Evolutionary conservation across 2,888 invertebrate genomes (phyloP).

Genomic region (Caenorhabditis japonica): DNA sequence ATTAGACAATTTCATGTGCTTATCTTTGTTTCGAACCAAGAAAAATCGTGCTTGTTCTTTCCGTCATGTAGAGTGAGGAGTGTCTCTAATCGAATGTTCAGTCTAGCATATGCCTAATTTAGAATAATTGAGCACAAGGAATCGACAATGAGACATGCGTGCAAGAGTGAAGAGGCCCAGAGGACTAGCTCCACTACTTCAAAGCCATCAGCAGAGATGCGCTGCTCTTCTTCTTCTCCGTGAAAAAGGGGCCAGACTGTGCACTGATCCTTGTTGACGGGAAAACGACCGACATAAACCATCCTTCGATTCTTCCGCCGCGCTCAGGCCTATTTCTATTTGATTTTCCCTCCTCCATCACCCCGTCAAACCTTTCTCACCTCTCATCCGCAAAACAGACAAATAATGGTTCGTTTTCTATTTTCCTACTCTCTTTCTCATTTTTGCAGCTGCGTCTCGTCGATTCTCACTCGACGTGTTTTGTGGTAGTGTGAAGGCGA

Average conservation of each 20-base stretch:
- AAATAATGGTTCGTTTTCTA: constrained; percentile 22
- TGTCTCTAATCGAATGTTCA: constrained; percentile 40
- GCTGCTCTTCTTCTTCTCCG: no score
- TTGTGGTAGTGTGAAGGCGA: no score
- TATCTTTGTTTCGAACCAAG: no score
- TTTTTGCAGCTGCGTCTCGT: constrained; percentile 7
- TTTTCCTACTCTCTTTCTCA: constrained; percentile 2
- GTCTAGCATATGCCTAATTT: constrained; percentile 42
- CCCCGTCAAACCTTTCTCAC: constrained; percentile 34
- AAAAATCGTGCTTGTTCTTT: no score
- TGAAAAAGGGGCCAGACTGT: no score
- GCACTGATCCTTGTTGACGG: no score
- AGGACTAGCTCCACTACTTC: constrained; percentile 12
- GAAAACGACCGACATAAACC: constrained; percentile 12
- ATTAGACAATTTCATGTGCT: no score
- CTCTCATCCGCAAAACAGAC: constrained; percentile 38
- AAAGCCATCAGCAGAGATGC: no score
- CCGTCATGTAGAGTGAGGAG: no score
- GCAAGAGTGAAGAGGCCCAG: background rate
- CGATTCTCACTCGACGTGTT: background rate
- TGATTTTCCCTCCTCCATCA: constrained; percentile 7
- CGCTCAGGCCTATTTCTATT: constrained; percentile 4
- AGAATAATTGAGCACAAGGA: constrained; percentile 38
- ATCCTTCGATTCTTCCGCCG: constrained; percentile 22
- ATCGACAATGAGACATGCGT: constrained; percentile 29